Base-by-base conservation (phyloP, 2,888 invertebrate species). In the Machimus rusticus region DNA sequence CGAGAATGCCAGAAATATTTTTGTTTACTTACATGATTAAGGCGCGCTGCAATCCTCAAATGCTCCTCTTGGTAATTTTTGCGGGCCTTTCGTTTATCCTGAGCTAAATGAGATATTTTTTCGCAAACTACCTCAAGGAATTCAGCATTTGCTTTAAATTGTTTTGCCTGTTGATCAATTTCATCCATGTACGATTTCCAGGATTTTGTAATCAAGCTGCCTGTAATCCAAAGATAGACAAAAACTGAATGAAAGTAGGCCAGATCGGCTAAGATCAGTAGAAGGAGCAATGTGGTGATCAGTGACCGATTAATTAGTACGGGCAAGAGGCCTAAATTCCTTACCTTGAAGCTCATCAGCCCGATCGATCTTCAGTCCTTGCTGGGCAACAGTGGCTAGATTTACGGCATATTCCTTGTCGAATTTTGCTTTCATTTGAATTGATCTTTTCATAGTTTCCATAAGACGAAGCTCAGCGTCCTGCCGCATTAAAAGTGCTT, bases 61-160 rank as follows among this genome's bases (percentile, higher is more conserved):
- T 98, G 96, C 91, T 98, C 98, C 91, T 99, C 98, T 91, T 97
- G 96, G 91, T 98, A 98, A 85, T 95, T 94, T 92, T 98, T 98
- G 90, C 97, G 94, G 5, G 97, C 95, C 92, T 96, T 96, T 91
- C 98, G 94, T 92, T 98, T 96, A 91, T 98, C 98, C n/a, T 95
- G 94, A 92, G 97, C 96, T 87, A 99, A 94, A 66, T 95, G 94
- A 89, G 95, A 95, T 89, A 99, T 94, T 89, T 97, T 96, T 90
- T 98, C 98, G 14, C 97, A 97, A 89, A 96, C 95, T 39, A 95
- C 95, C 91, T 97, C 97, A 90, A 99, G 94, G 34, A 95, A 95
- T 92, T 98, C 98, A 1, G 98, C 97, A 92, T 98, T 98, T 88
- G 96, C 95, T 91, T 95, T 96, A 88, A 99, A 95, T 89, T 96